Percentiles rank a stretch among this genome's conserved stretches.
phyloP scores from a whole-genome alignment of 2,113 vertebrate species.

The Melanocharis versteri region DNA sequence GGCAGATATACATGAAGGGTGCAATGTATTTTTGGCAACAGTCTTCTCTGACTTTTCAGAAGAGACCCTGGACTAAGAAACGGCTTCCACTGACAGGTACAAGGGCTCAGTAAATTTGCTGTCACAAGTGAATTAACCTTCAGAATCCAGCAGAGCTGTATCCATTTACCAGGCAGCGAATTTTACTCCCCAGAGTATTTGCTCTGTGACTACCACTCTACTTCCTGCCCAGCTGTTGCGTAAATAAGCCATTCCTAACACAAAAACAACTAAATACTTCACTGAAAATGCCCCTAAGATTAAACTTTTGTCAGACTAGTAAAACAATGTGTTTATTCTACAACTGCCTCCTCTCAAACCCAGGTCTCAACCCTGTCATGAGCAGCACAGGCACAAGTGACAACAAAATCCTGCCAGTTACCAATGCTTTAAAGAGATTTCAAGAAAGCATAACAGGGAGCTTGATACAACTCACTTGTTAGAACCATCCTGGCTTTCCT shows the following conservation, averaged over 20 bases:
- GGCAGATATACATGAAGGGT: background rate
- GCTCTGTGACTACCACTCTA: background rate
- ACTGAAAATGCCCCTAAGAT: background rate
- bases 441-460: background rate
- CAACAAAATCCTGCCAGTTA: background rate
- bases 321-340: background rate
- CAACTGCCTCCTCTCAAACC: background rate
- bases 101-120: background rate
- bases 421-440: background rate
- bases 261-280: background rate
- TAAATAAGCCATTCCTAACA: background rate
- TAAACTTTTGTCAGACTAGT: background rate
- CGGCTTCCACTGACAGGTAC: background rate
- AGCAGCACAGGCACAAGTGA: fast-evolving
- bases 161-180: background rate
- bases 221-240: background rate
- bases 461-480: background rate
- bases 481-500: background rate
- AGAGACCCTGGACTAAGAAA: background rate
- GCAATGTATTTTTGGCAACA: background rate
- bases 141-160: background rate
- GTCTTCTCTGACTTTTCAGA: background rate
- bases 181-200: background rate
- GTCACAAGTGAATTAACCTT: constrained; percentile 18
- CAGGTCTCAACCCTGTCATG: background rate